phyloP scores from a whole-genome alignment of 2,113 vertebrate species.

The Melanerpes aurifrons region DNA sequence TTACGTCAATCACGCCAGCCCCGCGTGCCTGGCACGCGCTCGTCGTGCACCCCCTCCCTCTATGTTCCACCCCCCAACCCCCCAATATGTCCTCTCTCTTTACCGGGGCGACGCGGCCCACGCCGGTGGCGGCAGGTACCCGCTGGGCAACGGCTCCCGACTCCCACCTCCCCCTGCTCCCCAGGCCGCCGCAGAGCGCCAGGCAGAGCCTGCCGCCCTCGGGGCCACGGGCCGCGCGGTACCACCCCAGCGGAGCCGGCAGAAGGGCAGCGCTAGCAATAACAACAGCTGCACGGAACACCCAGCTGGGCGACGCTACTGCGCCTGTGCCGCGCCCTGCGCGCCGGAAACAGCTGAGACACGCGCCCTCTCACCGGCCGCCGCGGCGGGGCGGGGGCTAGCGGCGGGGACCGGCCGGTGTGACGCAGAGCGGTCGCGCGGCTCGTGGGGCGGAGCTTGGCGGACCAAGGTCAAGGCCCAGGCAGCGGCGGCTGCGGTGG shows the following conservation, averaged over 20 bases:
- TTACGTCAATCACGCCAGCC: neutral
- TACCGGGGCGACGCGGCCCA: neutral
- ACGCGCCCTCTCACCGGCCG: neutral
- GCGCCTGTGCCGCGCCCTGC: neutral
- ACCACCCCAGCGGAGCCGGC: neutral
- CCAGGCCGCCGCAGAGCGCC: neutral
- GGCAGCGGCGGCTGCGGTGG: neutral
- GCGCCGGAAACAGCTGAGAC: neutral
- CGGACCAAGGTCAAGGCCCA: neutral
- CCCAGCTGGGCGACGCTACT: accelerated
- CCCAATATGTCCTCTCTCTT: neutral
- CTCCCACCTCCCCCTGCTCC: neutral
- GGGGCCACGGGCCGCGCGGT: neutral
- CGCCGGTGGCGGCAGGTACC: neutral
- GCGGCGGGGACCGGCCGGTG: neutral
- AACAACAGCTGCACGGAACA: neutral
- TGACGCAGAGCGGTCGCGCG: neutral
- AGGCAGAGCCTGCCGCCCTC: neutral
- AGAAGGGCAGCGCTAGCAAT: too few relatives aligned
- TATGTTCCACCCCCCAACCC: too few relatives aligned
- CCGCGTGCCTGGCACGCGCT: neutral
- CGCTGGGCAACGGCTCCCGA: neutral
- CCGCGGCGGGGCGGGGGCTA: neutral
- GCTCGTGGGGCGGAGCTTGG: neutral
- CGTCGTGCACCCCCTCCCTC: accelerated